Evolutionary conservation across 2,888 invertebrate genomes (phyloP).

Genomic region (Trissolcus brochymenae): DNA sequence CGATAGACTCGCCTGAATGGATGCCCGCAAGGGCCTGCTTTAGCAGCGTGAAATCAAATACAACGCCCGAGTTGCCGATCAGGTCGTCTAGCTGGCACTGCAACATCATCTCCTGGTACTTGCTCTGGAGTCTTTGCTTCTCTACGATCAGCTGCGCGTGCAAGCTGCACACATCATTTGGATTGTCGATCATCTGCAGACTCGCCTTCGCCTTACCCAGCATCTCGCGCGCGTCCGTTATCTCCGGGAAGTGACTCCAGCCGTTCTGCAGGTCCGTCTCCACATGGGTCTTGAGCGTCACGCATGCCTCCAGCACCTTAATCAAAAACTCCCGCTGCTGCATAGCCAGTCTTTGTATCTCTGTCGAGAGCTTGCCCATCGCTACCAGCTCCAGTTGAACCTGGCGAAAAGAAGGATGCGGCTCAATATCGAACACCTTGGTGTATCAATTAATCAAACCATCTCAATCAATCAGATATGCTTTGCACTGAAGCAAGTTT

Average conservation of each 20-base stretch:
- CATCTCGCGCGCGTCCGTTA: slow-evolving; percentile 82
- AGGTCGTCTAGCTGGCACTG: slow-evolving; percentile 85
- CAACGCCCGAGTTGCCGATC: slow-evolving; percentile 81
- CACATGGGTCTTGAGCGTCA: slow-evolving; percentile 85
- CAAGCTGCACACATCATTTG: slow-evolving; percentile 81
- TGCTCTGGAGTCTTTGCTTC: slow-evolving; percentile 82
- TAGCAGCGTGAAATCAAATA: slow-evolving; percentile 83
- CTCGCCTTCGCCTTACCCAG: slow-evolving; percentile 81
- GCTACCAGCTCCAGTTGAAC: slow-evolving; percentile 82
- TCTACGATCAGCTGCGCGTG: slow-evolving; percentile 81
- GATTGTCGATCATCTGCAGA: slow-evolving; percentile 79
- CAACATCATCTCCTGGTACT: slow-evolving; percentile 84
- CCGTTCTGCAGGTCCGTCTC: slow-evolving; percentile 85
- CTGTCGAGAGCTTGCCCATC: slow-evolving; percentile 83
- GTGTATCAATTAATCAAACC: too few species aligned
- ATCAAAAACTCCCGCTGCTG: slow-evolving; percentile 85
- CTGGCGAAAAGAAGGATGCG: slow-evolving; percentile 62
- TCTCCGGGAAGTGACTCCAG: slow-evolving; percentile 81
- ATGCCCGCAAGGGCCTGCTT: slow-evolving; percentile 83
- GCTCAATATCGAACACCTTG: not conserved
- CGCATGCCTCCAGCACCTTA: slow-evolving; percentile 85
- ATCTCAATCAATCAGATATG: too few species aligned
- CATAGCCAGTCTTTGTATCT: slow-evolving; percentile 83
- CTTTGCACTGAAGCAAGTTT: too few species aligned
- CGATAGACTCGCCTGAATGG: slow-evolving; percentile 79